Percentiles rank a stretch among this genome's conserved stretches.
Conservation (phyloP, 2,113 vertebrate species). For the Serilophus lunatus region DNA sequence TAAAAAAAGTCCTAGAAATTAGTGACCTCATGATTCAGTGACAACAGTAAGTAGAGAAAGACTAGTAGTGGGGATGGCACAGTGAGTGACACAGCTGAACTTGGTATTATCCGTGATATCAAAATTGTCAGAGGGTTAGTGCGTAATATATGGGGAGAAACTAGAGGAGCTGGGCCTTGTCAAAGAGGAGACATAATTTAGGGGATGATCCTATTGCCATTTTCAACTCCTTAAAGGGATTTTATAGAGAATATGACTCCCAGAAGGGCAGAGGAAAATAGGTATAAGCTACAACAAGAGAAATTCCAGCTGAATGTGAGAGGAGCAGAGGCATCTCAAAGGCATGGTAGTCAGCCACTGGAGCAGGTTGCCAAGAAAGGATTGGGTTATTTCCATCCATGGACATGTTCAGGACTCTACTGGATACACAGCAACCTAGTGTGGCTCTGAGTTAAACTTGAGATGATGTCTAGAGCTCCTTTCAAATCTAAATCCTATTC, state of each 20-base stretch:
- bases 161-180: not conserved
- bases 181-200: no score
- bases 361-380: not conserved
- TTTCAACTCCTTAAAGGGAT: not conserved
- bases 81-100: not conserved
- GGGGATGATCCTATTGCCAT: not conserved
- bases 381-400: not conserved
- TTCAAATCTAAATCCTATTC: not conserved
- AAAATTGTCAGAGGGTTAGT: not conserved
- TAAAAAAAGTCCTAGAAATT: not conserved
- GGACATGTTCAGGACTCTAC: not conserved
- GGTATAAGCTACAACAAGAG: not conserved
- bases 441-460: not conserved
- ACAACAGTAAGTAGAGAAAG: not conserved
- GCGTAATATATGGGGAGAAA: not conserved
- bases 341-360: not conserved
- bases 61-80: not conserved
- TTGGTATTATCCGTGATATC: no score
- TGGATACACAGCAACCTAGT: not conserved
- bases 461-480: not conserved
- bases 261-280: not conserved
- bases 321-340: rapidly evolving
- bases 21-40: no score
- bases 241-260: not conserved
- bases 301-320: not conserved